These are phyloP conservation scores for Macaca mulatta DNA, from an alignment of 2,113 vertebrate genomes.

Conservation along the genomic window DNA sequence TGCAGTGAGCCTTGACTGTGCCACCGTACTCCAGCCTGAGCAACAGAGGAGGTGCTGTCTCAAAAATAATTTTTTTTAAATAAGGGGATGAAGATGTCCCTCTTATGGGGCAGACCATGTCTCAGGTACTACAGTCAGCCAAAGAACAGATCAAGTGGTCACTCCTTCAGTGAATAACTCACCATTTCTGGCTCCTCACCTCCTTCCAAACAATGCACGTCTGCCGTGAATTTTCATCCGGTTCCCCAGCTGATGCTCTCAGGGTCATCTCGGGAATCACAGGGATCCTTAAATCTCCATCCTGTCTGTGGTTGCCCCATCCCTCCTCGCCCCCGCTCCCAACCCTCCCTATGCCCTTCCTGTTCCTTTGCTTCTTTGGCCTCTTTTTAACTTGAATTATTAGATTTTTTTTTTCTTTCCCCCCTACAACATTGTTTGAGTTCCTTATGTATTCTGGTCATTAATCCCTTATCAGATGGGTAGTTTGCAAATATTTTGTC, in stretches of 20 bases:
- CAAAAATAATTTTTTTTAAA: no score
- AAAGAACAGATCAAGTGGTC: conserved; percentile 94
- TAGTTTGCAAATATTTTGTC: no score
- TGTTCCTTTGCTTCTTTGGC: background rate
- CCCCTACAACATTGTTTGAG: no score
- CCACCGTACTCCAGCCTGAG: no score
- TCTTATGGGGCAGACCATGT: conserved; percentile 92
- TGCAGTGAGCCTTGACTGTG: no score
- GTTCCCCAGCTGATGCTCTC: conserved; percentile 18
- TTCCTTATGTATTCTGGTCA: no score
- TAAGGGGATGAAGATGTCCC: conserved; percentile 89
- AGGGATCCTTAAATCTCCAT: conserved; percentile 15
- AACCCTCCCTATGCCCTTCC: background rate
- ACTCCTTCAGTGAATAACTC: conserved; percentile 86
- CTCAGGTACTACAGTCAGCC: conserved; percentile 91
- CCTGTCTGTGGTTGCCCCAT: background rate
- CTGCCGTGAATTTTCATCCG: conserved; percentile 40
- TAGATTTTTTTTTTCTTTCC: no score
- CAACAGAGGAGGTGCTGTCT: no score
- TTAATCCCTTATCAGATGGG: no score
- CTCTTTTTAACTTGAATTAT: no score
- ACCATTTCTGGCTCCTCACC: conserved; percentile 21
- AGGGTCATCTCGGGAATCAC: conserved; percentile 45
- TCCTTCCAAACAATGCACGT: conserved; percentile 10
- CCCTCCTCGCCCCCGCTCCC: background rate